A percentile compares a stretch with the other conserved stretches of the same genome.
These are phyloP conservation scores for Brenthis hecate DNA, from an alignment of 2,888 invertebrate genomes.

Conservation along the genomic window DNA sequence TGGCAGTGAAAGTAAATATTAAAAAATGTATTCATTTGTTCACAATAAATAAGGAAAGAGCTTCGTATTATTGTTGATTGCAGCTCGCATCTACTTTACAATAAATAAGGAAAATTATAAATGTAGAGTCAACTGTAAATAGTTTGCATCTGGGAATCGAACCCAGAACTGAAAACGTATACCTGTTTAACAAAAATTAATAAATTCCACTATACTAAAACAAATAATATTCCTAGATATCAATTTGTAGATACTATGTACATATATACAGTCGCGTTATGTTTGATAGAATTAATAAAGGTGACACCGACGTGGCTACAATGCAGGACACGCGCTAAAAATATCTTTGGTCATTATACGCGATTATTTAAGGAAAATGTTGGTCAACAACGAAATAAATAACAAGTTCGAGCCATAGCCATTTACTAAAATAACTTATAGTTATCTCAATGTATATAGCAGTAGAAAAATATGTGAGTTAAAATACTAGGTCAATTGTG, in stretches of 20 bases:
- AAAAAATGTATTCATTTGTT: too few relatives aligned
- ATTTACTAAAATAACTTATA: slow-evolving; percentile 9
- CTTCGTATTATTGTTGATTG: too few relatives aligned
- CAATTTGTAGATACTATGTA: not conserved
- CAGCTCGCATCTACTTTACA: too few relatives aligned
- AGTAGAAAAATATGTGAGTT: not conserved
- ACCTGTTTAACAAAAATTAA: too few relatives aligned
- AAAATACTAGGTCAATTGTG: slow-evolving; percentile 8
- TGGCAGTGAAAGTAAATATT: slow-evolving; percentile 6
- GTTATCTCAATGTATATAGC: not conserved
- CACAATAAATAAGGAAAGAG: too few relatives aligned
- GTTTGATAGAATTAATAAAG: slow-evolving; percentile 42
- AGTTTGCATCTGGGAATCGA: too few relatives aligned
- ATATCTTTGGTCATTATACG: slow-evolving; percentile 8
- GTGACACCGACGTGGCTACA: slow-evolving; percentile 40
- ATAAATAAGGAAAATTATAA: too few relatives aligned
- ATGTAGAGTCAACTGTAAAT: too few relatives aligned
- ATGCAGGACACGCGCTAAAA: slow-evolving; percentile 20
- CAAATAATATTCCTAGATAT: slow-evolving; percentile 15
- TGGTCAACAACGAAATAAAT: slow-evolving; percentile 17
- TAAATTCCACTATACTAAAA: too few relatives aligned
- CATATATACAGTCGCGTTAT: not conserved
- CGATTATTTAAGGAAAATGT: slow-evolving; percentile 12
- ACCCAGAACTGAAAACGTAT: too few relatives aligned
- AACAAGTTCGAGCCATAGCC: not conserved